Percentiles rank a stretch among this genome's conserved stretches.
Conservation (phyloP, 92 coral and sea anemone genomes). For the Zoanthus sociatus region DNA sequence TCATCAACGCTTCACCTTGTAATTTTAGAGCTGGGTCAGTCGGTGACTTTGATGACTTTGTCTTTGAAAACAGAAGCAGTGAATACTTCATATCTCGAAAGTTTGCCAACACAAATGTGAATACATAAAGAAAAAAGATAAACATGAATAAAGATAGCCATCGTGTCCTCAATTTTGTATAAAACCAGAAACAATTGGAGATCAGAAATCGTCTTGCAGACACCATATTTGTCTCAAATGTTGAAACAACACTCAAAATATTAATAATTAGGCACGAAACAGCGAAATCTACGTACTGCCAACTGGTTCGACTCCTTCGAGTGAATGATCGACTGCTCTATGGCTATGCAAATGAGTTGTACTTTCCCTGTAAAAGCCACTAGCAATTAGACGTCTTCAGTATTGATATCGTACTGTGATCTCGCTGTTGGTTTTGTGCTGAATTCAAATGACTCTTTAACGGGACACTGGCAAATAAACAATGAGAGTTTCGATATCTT, state of each 20-base stretch:
- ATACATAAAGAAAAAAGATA: constrained; percentile 18
- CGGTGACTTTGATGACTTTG: constrained; percentile 30
- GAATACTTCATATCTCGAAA: constrained; percentile 42
- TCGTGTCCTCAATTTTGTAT: constrained; percentile 38
- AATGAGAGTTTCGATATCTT: neutral
- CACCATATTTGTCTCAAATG: constrained; percentile 27
- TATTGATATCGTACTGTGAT: constrained; percentile 51
- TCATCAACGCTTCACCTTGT: constrained; percentile 37
- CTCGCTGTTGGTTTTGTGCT: constrained; percentile 37
- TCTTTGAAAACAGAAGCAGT: neutral
- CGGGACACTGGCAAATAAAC: constrained; percentile 39
- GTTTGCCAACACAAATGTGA: constrained; percentile 29
- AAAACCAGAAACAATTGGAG: constrained; percentile 47
- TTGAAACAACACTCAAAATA: constrained; percentile 32
- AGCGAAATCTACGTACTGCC: constrained; percentile 4
- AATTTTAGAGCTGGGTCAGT: constrained; percentile 30
- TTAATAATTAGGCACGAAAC: constrained; percentile 3
- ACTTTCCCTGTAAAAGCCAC: constrained; percentile 39
- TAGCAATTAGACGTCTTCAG: neutral
- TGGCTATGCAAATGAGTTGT: constrained; percentile 46
- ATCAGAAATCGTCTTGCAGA: constrained; percentile 47
- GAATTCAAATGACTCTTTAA: constrained; percentile 25
- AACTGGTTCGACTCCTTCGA: neutral
- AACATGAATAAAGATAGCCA: constrained; percentile 30
- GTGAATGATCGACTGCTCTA: neutral